Conservation (phyloP, 2,797 vertebrate species). For the Aldrovandia affinis region DNA sequence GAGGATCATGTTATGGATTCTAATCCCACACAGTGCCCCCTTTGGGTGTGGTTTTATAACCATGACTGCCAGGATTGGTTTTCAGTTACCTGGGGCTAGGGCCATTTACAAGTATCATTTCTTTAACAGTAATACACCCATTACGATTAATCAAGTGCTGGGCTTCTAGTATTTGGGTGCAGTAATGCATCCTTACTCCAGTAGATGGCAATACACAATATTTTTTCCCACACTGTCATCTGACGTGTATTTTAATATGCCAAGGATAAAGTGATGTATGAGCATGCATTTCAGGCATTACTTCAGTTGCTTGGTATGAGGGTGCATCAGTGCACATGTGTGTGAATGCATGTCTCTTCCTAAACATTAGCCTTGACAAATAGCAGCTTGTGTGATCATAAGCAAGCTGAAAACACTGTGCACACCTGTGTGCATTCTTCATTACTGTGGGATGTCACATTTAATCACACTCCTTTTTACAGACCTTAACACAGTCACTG, state of each 20-base stretch:
- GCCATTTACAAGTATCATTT: neutral
- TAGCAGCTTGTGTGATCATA: neutral
- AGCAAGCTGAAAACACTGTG: neutral
- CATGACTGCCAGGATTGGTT: neutral
- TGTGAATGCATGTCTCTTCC: slow-evolving; percentile 6
- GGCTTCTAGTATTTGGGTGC: slow-evolving; percentile 22
- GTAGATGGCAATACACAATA: slow-evolving; percentile 27
- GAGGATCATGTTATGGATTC: neutral
- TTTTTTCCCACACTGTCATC: slow-evolving; percentile 21
- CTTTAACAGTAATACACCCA: neutral
- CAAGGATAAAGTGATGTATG: slow-evolving; percentile 26
- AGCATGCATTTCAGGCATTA: slow-evolving; percentile 20
- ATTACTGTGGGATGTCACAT: neutral
- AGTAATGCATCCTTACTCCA: slow-evolving; percentile 32
- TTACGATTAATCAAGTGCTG: neutral
- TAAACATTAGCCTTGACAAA: neutral
- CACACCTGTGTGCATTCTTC: neutral
- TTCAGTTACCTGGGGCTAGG: neutral
- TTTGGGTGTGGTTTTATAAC: neutral
- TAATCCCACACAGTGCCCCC: neutral
- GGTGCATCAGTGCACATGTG: neutral
- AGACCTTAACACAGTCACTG: neutral
- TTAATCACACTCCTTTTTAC: neutral
- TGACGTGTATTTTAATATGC: slow-evolving; percentile 22
- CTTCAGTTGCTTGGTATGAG: neutral